These are phyloP conservation scores for Callyntrura sp. DNA, from an alignment of 2,888 invertebrate genomes.

Conservation along the genomic window DNA sequence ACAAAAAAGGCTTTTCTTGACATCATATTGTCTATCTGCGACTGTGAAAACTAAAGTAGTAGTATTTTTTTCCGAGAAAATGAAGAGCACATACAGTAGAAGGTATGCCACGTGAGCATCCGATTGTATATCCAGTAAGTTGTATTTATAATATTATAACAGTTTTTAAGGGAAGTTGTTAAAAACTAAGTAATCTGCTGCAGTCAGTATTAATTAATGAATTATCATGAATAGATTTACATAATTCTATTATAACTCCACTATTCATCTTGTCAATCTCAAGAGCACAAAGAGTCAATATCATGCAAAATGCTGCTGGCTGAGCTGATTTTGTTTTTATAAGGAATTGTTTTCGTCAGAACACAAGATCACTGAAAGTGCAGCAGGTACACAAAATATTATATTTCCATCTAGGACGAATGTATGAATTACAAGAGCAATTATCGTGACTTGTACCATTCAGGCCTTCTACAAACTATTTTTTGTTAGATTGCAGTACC, in stretches of 20 bases:
- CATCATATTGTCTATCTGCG: no score
- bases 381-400: conserved; percentile 76
- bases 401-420: conserved; percentile 53
- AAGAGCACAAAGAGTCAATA: conserved; percentile 78
- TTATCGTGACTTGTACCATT: conserved; percentile 72
- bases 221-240: conserved; percentile 42
- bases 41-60: no score
- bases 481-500: conserved; percentile 31
- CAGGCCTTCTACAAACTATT: conserved; percentile 75
- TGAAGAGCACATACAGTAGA: conserved; percentile 5
- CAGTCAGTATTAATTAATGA: conserved; percentile 54
- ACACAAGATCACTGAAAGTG: conserved; percentile 80
- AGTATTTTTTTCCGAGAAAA: conserved; percentile 6
- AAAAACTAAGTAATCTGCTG: conserved; percentile 71
- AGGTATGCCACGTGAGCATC: neutral
- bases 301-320: conserved; percentile 74
- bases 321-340: conserved; percentile 73
- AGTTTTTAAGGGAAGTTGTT: conserved; percentile 23
- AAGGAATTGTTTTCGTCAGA: conserved; percentile 66
- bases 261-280: conserved; percentile 75
- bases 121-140: neutral
- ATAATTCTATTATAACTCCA: conserved; percentile 24
- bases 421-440: conserved; percentile 69
- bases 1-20: no score
- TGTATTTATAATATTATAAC: neutral